Evolutionary conservation across 1,140 invertebrate species (phyloP).

Genomic region (Triops longicaudatus): DNA sequence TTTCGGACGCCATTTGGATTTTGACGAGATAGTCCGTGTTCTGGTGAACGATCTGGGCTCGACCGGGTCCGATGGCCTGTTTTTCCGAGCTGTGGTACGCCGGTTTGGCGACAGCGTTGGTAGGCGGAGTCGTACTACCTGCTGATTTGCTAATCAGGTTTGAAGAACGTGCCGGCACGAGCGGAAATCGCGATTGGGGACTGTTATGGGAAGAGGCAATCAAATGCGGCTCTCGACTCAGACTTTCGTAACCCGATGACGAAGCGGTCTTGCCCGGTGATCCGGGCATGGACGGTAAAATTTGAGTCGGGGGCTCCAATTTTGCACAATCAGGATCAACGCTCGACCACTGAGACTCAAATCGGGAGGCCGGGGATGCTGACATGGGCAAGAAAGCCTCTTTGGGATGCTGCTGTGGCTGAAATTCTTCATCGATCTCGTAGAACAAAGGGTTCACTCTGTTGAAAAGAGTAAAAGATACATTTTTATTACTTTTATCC

Average conservation of each 20-base stretch:
- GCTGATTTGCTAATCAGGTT: conserved; percentile 18
- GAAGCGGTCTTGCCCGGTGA: conserved; percentile 20
- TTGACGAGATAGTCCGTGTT: conserved; percentile 20
- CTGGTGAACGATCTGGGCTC: conserved; percentile 22
- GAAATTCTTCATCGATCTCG: conserved; percentile 5
- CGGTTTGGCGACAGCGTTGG: background rate
- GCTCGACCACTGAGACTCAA: background rate
- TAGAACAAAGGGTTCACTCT: conserved; percentile 12
- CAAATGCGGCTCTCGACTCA: conserved; percentile 5
- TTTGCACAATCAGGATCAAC: conserved; percentile 12
- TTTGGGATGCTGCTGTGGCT: background rate
- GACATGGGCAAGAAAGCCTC: conserved; percentile 1
- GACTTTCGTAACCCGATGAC: conserved; percentile 28
- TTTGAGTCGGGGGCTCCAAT: background rate
- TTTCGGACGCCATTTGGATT: conserved; percentile 16
- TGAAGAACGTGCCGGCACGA: background rate
- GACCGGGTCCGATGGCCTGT: background rate
- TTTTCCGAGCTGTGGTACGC: background rate
- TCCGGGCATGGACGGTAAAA: background rate
- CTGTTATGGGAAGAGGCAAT: background rate
- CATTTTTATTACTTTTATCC: background rate
- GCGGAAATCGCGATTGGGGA: background rate
- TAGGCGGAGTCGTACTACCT: conserved; percentile 16
- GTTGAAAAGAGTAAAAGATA: background rate
- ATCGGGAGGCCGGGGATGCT: background rate